These are phyloP conservation scores for Psix sp. DNA, from an alignment of 1,140 invertebrate species.

Conservation along the genomic window DNA sequence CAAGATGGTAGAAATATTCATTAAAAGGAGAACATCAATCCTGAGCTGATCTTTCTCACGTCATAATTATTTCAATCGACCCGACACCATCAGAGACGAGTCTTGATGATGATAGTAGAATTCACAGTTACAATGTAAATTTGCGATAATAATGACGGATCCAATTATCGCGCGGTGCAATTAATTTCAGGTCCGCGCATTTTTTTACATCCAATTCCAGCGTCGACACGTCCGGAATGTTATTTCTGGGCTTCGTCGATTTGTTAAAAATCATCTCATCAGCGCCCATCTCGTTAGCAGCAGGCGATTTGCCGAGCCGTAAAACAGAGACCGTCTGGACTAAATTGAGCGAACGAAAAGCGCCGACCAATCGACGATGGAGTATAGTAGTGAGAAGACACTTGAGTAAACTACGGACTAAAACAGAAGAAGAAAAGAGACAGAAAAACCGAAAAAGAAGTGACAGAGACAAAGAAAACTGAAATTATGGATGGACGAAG, in stretches of 20 bases:
- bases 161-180: conserved; percentile 34
- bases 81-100: not conserved
- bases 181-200: conserved; percentile 30
- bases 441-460: not conserved
- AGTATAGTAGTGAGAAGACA: conserved; percentile 40
- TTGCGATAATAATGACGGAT: conserved; percentile 42
- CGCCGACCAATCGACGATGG: conserved; percentile 49
- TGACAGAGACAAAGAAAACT: not conserved
- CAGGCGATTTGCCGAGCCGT: conserved; percentile 46
- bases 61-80: conserved; percentile 3
- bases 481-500: conserved; percentile 3
- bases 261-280: conserved; percentile 60
- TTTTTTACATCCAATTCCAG: conserved; percentile 26
- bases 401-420: conserved; percentile 18
- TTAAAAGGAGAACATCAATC: too few relatives aligned
- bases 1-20: too few relatives aligned
- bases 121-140: conserved; percentile 30
- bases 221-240: conserved; percentile 37
- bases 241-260: conserved; percentile 46
- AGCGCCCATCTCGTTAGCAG: conserved; percentile 56
- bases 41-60: too few relatives aligned
- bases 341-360: conserved; percentile 57
- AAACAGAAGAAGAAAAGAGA: conserved; percentile 9
- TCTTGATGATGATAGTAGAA: conserved; percentile 18
- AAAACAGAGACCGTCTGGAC: conserved; percentile 58